phyloP scores from a whole-genome alignment of 2,113 vertebrate species.

The Nestor notabilis region DNA sequence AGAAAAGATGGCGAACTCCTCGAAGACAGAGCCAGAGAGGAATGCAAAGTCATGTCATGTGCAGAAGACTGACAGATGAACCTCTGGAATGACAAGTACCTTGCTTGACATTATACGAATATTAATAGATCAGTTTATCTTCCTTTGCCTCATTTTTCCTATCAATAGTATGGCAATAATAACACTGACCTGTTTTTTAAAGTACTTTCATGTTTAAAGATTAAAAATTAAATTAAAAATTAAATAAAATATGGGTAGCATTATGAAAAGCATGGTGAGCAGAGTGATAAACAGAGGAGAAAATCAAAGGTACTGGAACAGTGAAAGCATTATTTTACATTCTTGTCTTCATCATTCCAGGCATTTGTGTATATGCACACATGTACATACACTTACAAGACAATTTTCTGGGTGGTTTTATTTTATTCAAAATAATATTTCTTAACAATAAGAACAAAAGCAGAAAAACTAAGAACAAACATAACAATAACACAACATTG shows the following conservation, averaged over 20 bases:
- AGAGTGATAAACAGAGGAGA: neutral
- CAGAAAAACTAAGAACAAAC: neutral
- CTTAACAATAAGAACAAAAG: neutral
- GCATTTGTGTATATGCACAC: neutral
- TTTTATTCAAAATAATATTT: neutral
- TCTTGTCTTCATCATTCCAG: neutral
- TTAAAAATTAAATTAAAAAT: neutral
- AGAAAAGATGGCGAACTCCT: neutral
- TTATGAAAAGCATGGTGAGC: neutral
- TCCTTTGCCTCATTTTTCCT: neutral
- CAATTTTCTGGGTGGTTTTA: neutral
- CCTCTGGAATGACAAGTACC: neutral
- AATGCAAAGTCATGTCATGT: neutral
- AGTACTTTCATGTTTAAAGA: neutral
- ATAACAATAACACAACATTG: neutral
- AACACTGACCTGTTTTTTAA: neutral
- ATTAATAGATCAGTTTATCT: neutral
- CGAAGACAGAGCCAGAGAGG: neutral
- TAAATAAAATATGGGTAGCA: accelerated
- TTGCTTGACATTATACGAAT: neutral
- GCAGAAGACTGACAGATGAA: neutral
- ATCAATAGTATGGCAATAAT: neutral
- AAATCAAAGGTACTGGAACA: neutral
- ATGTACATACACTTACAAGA: neutral
- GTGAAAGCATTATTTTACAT: neutral